These are phyloP conservation scores for Tringa solitaria DNA, from an alignment of 2,113 vertebrate species.

Conservation along the genomic window DNA sequence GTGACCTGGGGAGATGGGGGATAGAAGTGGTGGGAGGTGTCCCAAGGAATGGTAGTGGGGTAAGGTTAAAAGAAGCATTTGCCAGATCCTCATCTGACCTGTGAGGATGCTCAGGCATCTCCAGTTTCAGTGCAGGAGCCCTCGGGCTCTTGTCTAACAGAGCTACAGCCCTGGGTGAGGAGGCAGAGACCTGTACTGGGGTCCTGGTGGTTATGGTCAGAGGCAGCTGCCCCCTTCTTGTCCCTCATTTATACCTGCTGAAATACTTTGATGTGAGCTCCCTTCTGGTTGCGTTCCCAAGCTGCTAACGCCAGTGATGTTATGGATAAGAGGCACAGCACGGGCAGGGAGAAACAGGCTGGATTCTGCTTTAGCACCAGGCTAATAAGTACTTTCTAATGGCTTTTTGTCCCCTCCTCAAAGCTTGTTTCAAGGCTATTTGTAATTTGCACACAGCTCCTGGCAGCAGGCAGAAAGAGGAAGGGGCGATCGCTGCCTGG, in stretches of 20 bases:
- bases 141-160: rapidly evolving
- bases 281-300: neutral
- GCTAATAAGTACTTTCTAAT: neutral
- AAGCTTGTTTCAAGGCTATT: neutral
- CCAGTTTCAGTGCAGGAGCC: neutral
- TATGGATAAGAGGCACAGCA: neutral
- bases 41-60: rapidly evolving
- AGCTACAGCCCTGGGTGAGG: neutral
- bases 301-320: neutral
- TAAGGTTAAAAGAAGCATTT: neutral
- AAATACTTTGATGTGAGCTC: neutral
- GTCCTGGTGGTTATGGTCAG: neutral
- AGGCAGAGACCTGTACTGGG: neutral
- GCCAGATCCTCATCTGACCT: neutral
- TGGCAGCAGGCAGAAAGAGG: neutral
- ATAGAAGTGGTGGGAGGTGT: neutral
- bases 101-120: neutral
- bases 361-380: neutral
- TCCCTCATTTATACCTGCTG: neutral
- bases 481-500: neutral
- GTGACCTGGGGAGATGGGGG: neutral
- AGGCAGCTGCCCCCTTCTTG: neutral
- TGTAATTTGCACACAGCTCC: neutral
- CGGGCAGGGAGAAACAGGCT: neutral
- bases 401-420: neutral